Conservation (phyloP, 2,888 invertebrate genomes). For the Smittia aterrima region DNA sequence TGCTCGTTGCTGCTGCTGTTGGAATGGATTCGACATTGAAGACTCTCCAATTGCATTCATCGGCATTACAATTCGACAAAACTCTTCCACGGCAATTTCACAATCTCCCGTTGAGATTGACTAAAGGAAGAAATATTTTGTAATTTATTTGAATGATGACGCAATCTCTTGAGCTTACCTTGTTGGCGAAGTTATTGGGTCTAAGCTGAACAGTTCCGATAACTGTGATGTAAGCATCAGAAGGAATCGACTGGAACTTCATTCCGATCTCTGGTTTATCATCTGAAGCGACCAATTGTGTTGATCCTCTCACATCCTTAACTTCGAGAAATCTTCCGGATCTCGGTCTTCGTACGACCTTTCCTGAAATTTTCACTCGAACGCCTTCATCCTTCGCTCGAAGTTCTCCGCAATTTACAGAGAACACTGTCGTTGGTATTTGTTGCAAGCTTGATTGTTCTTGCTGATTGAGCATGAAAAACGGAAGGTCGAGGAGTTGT, state of each 20-base stretch:
- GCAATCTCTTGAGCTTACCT: conserved; percentile 42
- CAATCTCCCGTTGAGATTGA: conserved; percentile 54
- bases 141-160: background rate
- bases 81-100: conserved; percentile 54
- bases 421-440: background rate
- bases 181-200: conserved; percentile 51
- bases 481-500: background rate
- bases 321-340: conserved; percentile 61
- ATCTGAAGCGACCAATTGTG: conserved; percentile 58
- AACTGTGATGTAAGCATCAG: conserved; percentile 52
- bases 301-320: conserved; percentile 62
- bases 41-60: background rate
- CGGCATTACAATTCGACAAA: conserved; percentile 48
- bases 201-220: conserved; percentile 51
- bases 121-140: conserved; percentile 42
- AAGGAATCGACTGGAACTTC: conserved; percentile 53
- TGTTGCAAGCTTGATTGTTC: background rate
- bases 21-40: background rate
- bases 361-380: conserved; percentile 61
- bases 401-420: conserved; percentile 61
- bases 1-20: conserved; percentile 48
- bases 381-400: conserved; percentile 53
- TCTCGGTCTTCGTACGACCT: conserved; percentile 59
- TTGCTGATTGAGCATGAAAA: background rate
- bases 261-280: conserved; percentile 52